Conservation (phyloP, 2,113 vertebrate species). For the Rhizomys pruinosus region DNA sequence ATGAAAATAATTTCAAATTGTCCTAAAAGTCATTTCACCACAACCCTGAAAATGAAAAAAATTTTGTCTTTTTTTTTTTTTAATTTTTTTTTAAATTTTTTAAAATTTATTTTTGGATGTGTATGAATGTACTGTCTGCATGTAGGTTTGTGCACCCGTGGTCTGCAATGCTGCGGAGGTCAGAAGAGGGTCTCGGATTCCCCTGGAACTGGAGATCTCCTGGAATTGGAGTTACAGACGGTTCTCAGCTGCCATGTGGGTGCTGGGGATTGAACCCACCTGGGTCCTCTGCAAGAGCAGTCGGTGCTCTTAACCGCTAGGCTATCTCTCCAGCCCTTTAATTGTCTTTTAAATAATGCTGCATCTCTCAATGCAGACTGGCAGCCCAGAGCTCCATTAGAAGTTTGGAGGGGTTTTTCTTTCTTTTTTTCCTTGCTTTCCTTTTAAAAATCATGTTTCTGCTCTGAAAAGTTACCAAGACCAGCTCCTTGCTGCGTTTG, state of each 20-base stretch:
- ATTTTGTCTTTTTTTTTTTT: neutral
- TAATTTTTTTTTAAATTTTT: neutral
- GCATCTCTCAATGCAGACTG: conserved; percentile 41
- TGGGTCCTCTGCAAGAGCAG: too few relatives aligned
- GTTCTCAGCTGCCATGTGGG: too few relatives aligned
- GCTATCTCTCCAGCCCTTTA: too few relatives aligned
- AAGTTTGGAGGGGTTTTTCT: conserved; percentile 25
- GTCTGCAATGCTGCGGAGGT: too few relatives aligned
- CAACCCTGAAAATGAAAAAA: conserved; percentile 28
- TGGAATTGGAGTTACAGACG: too few relatives aligned
- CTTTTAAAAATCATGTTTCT: conserved; percentile 68
- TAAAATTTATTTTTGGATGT: too few relatives aligned
- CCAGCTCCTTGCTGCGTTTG: conserved; percentile 82
- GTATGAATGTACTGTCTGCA: too few relatives aligned
- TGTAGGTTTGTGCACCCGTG: too few relatives aligned
- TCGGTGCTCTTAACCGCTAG: too few relatives aligned
- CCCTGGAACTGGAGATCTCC: too few relatives aligned
- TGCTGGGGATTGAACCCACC: too few relatives aligned
- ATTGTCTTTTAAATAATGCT: neutral
- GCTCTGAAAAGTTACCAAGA: conserved; percentile 84
- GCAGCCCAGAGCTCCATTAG: conserved; percentile 51
- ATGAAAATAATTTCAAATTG: conserved; percentile 76
- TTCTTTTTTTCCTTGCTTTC: neutral
- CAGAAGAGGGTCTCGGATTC: too few relatives aligned
- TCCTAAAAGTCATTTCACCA: conserved; percentile 63